These are phyloP conservation scores for Lepidocyrtoides sp. DNA, from an alignment of 2,888 invertebrate species.

Conservation along the genomic window DNA sequence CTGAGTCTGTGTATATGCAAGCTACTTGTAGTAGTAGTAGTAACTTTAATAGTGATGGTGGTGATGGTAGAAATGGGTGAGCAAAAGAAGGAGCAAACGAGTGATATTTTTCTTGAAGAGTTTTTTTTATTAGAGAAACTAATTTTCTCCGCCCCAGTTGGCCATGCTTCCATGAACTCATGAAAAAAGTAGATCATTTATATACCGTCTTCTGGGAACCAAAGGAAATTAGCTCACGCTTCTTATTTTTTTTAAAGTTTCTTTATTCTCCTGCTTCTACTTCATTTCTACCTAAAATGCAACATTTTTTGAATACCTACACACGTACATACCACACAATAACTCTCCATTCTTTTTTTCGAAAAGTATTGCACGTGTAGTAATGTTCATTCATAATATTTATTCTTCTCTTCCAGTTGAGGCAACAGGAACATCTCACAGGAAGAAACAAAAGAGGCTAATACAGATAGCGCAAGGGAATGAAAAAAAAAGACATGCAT, in stretches of 20 bases:
- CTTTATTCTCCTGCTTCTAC: slow-evolving; percentile 22
- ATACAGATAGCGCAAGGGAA: background rate
- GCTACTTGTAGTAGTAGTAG: background rate
- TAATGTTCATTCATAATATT: slow-evolving; percentile 57
- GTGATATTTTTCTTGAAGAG: slow-evolving; percentile 68
- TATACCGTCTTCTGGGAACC: slow-evolving; percentile 74
- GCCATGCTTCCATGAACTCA: slow-evolving; percentile 72
- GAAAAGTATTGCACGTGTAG: slow-evolving; percentile 32
- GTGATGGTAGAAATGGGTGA: background rate
- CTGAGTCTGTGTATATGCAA: background rate
- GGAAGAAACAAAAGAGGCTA: background rate
- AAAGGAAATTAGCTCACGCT: slow-evolving; percentile 72
- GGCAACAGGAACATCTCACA: background rate
- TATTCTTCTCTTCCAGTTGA: slow-evolving; percentile 11
- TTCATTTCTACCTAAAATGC: slow-evolving; percentile 40
- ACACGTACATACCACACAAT: background rate
- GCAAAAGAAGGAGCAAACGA: slow-evolving; percentile 36
- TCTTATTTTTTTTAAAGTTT: background rate
- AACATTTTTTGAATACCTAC: slow-evolving; percentile 26
- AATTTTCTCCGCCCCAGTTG: slow-evolving; percentile 76
- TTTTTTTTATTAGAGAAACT: slow-evolving; percentile 72
- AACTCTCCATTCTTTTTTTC: too few relatives aligned
- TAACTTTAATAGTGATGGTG: too few relatives aligned
- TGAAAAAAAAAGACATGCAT: background rate
- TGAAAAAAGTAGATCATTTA: slow-evolving; percentile 70